Percentiles rank a stretch among this genome's conserved stretches.
These are phyloP conservation scores for Latrodectus geometricus DNA, from an alignment of 1,140 invertebrate species.

Conservation along the genomic window DNA sequence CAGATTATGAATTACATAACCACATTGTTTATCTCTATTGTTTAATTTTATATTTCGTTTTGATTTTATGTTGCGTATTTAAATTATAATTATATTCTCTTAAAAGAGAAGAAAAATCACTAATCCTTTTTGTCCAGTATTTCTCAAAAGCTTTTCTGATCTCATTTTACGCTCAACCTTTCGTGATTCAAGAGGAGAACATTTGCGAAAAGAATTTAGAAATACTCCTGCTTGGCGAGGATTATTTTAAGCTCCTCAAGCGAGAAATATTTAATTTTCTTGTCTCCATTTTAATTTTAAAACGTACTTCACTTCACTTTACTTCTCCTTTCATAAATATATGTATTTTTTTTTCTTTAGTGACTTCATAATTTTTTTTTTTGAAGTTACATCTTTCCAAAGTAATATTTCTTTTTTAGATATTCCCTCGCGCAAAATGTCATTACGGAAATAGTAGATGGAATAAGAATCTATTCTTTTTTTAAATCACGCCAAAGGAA, in stretches of 20 bases:
- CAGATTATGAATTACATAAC: no score
- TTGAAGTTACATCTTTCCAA: background rate
- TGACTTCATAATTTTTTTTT: background rate
- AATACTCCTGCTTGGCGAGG: background rate
- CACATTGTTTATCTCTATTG: no score
- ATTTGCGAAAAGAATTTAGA: background rate
- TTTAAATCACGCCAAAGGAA: background rate
- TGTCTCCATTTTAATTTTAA: conserved; percentile 25
- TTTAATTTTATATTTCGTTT: no score
- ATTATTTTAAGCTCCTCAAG: conserved; percentile 24
- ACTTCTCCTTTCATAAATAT: background rate
- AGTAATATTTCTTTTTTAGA: conserved; percentile 16
- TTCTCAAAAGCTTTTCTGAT: background rate
- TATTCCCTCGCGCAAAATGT: background rate
- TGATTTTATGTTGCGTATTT: no score
- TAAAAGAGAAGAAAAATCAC: background rate
- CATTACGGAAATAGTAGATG: conserved; percentile 14
- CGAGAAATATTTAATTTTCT: conserved; percentile 22
- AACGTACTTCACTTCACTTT: conserved; percentile 6
- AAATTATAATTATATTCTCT: no score
- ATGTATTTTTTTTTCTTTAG: background rate
- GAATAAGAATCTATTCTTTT: conserved; percentile 7
- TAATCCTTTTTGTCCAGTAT: background rate
- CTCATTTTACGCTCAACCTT: background rate
- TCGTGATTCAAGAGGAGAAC: background rate